Conservation (phyloP, 1,140 invertebrate species). For the Trialeurodes vaporariorum region DNA sequence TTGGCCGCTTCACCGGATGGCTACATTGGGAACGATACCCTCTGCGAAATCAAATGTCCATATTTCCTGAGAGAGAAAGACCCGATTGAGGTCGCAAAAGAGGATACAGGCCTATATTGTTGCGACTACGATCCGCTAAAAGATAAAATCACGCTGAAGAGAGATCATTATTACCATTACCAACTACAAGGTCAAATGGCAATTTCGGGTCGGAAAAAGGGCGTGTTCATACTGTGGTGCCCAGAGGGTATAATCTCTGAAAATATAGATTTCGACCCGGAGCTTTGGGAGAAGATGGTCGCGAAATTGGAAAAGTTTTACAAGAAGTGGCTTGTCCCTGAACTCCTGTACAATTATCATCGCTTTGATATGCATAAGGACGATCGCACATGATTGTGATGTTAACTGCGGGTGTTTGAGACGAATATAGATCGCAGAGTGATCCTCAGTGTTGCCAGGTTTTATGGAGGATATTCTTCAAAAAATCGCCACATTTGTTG, state of each 20-base stretch:
- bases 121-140: not conserved
- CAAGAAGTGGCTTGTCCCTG: not conserved
- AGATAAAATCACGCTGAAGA: not conserved
- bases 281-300: not conserved
- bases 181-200: not conserved
- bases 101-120: not conserved
- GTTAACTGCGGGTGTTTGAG: too few species aligned
- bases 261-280: not conserved
- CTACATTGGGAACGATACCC: not conserved
- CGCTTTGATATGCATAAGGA: not conserved
- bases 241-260: not conserved
- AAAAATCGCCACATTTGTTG: too few species aligned
- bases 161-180: not conserved
- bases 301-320: not conserved
- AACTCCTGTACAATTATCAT: not conserved
- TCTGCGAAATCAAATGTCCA: not conserved
- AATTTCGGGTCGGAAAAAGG: not conserved
- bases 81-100: not conserved
- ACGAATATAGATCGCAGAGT: too few species aligned
- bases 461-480: too few species aligned
- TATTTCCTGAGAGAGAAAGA: not conserved
- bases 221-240: not conserved
- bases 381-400: too few species aligned
- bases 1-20: conserved; percentile 7
- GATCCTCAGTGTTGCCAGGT: too few species aligned